Evolutionary conservation across 2,113 vertebrate genomes (phyloP).

Genomic region (Boulengeromyrus knoepffleri): DNA sequence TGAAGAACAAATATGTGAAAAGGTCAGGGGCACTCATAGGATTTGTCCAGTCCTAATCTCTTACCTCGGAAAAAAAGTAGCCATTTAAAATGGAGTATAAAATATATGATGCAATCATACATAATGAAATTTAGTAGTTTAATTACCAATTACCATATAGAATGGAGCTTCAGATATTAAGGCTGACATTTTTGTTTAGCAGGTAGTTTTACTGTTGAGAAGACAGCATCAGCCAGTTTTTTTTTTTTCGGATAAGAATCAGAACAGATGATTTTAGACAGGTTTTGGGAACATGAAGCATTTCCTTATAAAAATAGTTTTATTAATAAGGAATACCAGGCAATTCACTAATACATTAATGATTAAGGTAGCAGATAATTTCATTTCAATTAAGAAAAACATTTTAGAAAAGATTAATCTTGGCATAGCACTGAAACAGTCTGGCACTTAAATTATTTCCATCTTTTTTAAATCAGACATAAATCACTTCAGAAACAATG

Average conservation of each 20-base stretch:
- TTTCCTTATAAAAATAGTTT: slow-evolving; percentile 5
- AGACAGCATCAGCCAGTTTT: neutral
- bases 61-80: neutral
- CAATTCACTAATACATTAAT: neutral
- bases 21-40: too few relatives aligned
- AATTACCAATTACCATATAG: too few relatives aligned
- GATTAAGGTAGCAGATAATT: neutral
- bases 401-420: neutral
- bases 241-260: neutral
- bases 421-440: neutral
- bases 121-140: too few relatives aligned
- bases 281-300: neutral
- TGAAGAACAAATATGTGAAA: too few relatives aligned
- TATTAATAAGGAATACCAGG: neutral
- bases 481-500: neutral
- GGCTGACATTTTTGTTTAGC: too few relatives aligned
- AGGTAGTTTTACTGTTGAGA: too few relatives aligned
- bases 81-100: too few relatives aligned
- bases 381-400: neutral
- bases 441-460: neutral
- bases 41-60: neutral
- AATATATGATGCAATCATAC: too few relatives aligned
- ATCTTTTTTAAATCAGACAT: neutral
- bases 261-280: neutral
- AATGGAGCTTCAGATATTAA: too few relatives aligned